Percentiles rank a stretch among this genome's conserved stretches.
These are phyloP conservation scores for Chrysodeixis includens DNA, from an alignment of 2,888 invertebrate genomes.

Conservation along the genomic window DNA sequence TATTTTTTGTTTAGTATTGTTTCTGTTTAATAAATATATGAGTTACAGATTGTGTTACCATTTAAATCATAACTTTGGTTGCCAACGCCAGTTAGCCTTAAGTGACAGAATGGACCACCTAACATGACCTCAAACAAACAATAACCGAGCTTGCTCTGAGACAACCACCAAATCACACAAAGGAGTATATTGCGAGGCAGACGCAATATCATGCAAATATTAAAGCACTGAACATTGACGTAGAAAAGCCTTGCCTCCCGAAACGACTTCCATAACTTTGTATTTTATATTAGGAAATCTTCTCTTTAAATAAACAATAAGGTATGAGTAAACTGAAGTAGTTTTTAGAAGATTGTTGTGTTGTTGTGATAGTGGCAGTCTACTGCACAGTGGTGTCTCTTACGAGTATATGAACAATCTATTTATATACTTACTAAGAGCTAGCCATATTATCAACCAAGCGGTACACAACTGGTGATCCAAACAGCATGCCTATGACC, in stretches of 20 bases:
- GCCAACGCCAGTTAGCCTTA: neutral
- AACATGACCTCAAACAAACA: constrained; percentile 26
- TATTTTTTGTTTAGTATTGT: too few species aligned
- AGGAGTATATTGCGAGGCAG: constrained; percentile 44
- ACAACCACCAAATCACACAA: constrained; percentile 36
- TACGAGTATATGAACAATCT: too few species aligned
- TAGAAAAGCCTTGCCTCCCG: constrained; percentile 10
- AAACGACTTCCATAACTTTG: constrained; percentile 19
- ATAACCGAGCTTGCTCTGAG: constrained; percentile 31
- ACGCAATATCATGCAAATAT: constrained; percentile 67
- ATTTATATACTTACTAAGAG: too few species aligned
- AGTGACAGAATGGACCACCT: neutral
- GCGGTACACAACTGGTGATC: too few species aligned
- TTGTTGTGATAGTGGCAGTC: too few species aligned
- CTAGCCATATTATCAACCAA: too few species aligned
- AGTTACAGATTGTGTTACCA: too few species aligned
- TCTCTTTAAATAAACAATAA: neutral
- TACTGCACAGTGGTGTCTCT: too few species aligned
- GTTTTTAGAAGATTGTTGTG: too few species aligned
- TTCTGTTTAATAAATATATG: too few species aligned
- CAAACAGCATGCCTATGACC: too few species aligned
- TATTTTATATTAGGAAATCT: neutral
- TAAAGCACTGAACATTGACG: constrained; percentile 38
- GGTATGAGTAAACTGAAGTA: too few species aligned
- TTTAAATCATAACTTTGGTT: neutral